phyloP scores from a whole-genome alignment of 2,113 vertebrate species.

The Butorides virescens region DNA sequence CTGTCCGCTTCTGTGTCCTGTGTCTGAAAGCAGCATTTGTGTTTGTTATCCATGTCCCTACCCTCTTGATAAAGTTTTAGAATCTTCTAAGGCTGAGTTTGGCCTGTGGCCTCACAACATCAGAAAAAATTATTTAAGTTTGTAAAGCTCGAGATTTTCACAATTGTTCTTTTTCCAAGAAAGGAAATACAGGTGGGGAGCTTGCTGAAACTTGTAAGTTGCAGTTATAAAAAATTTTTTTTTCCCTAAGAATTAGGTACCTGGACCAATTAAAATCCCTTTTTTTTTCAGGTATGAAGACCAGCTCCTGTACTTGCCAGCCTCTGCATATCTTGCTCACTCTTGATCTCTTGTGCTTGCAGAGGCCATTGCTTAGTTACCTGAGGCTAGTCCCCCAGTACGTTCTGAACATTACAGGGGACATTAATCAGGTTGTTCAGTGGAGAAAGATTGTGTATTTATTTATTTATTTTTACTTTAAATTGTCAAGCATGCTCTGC shows the following conservation, averaged over 20 bases:
- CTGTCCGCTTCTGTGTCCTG: background rate
- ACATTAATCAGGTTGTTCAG: background rate
- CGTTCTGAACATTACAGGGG: background rate
- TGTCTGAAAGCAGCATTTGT: background rate
- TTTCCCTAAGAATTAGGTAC: background rate
- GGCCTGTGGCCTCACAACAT: background rate
- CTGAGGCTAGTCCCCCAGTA: background rate
- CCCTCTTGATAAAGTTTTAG: background rate
- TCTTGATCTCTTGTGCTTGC: background rate
- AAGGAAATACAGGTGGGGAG: background rate
- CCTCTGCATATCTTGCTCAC: background rate
- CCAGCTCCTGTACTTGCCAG: background rate
- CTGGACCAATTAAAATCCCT: background rate
- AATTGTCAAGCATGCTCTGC: background rate
- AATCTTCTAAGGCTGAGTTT: background rate
- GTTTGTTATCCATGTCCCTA: background rate
- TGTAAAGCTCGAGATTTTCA: background rate
- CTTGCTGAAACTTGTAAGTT: background rate
- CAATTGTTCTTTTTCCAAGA: background rate
- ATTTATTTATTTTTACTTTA: background rate
- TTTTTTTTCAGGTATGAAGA: background rate
- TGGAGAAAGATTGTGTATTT: background rate
- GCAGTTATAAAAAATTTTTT: background rate
- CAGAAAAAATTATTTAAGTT: background rate
- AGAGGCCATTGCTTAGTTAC: background rate